A percentile compares a stretch with the other conserved stretches of the same genome.
These are phyloP conservation scores for Gibbula magus DNA, from an alignment of 2,888 invertebrate species.

Conservation along the genomic window DNA sequence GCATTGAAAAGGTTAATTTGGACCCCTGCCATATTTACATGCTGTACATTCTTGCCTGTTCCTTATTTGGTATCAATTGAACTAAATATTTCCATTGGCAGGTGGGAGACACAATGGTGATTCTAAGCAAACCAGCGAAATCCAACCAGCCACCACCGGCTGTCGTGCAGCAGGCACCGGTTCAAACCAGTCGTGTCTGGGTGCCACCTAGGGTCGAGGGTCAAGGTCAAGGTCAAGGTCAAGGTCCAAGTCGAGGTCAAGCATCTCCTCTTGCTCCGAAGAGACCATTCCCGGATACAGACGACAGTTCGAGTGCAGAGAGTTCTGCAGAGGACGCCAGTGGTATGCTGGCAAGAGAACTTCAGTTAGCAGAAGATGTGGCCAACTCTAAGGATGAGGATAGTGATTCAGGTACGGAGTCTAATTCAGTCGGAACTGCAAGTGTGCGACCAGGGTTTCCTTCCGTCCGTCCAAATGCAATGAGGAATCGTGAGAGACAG, in stretches of 20 bases:
- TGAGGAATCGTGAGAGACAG: conserved; percentile 79
- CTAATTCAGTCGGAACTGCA: conserved; percentile 33
- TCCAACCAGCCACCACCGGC: conserved; percentile 36
- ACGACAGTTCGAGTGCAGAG: conserved; percentile 47
- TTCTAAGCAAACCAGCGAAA: conserved; percentile 71
- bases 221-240: neutral
- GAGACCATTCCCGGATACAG: conserved; percentile 30
- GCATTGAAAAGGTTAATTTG: no score
- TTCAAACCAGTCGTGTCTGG: conserved; percentile 11
- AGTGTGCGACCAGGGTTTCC: conserved; percentile 59
- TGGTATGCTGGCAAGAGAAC: neutral
- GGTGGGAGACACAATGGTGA: conserved; percentile 73
- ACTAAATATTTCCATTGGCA: conserved; percentile 41
- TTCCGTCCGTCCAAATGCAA: conserved; percentile 75
- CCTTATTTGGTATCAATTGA: no score
- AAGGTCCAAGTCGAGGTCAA: neutral
- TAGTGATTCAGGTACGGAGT: conserved; percentile 18
- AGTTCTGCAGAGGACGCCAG: conserved; percentile 36
- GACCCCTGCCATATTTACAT: no score
- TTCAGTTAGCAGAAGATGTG: conserved; percentile 1
- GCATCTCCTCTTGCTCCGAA: neutral
- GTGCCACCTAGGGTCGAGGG: neutral
- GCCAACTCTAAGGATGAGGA: conserved; percentile 15
- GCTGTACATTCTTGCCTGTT: no score
- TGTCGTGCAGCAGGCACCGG: neutral